Base-by-base conservation (phyloP, 2,888 invertebrate genomes). In the Aradus depressus region DNA sequence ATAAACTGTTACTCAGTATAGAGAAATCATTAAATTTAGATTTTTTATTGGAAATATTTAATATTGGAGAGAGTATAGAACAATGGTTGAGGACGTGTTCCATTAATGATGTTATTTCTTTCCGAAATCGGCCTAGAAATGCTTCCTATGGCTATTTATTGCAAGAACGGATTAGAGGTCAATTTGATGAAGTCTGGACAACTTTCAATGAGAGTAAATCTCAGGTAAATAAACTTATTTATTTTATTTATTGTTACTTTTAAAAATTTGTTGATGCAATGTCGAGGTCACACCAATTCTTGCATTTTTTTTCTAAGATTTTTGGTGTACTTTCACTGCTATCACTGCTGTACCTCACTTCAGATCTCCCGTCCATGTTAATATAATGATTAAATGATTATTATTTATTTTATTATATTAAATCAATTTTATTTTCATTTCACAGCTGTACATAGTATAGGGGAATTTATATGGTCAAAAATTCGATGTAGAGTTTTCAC, bases 1-100 rank as follows among this genome's bases (percentile, higher is more conserved):
- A 67, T 18, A 61, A 66, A 60, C 52, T 64, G n/a, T 39, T 58
- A 3, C 22, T 49, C 26, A 55, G 56, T 16, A 26, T 61, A 4
- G 54, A 62, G 65, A 8, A 60, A 52, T 53, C 61, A 12, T 25
- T 60, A 6, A 53, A 60, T 0, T 50, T 57, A 3, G 55, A 60
- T 3, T 60, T 62, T n/a, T 58, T 58, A 32, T 50, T 60, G 5
- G 62, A 55, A 54, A 50, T 6, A 62, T 67, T 58, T 64, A 64
- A 53, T 49, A 43, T 41, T 19, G 50, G 50, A 18, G 44, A 44
- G 31, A 12, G 35, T 4, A 26, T 54, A 4, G 38, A 19, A n/a
- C 42, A 50, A 14, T 54, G 54, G 56, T 18, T 37, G 1, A 38
- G 14, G 16, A 28, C 35, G 10, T 23, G 25, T 16, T 37, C 42